phyloP scores from a whole-genome alignment of 2,888 invertebrate genomes.

The Tipula lateralis region DNA sequence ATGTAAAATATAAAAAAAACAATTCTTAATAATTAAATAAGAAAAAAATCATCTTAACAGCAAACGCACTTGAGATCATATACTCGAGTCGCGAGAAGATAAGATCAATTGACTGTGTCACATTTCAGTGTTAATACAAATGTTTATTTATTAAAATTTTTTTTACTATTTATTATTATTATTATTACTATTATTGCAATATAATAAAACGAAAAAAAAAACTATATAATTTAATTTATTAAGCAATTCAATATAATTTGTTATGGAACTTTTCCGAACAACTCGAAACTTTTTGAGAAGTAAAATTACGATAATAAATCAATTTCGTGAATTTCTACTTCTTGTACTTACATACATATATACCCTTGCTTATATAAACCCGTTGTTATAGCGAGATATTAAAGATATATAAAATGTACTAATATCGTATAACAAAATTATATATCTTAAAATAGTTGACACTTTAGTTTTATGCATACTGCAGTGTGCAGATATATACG shows the following conservation, averaged over 20 bases:
- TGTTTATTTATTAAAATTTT: constrained; percentile 20
- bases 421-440: neutral
- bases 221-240: constrained; percentile 14
- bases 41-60: neutral
- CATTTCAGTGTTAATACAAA: constrained; percentile 27
- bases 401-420: constrained; percentile 3
- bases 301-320: constrained; percentile 14
- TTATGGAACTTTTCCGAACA: neutral
- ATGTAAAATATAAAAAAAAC: neutral
- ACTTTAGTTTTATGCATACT: neutral
- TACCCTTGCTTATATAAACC: neutral
- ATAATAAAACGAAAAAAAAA: neutral
- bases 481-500: neutral
- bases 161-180: neutral
- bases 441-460: constrained; percentile 13
- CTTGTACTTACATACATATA: neutral
- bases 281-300: neutral
- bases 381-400: neutral
- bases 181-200: neutral
- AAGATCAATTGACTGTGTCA: constrained; percentile 13
- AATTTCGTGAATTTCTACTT: neutral
- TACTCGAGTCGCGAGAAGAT: neutral
- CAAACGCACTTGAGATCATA: neutral
- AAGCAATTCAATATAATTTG: constrained; percentile 19
- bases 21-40: neutral